Evolutionary conservation across 2,888 invertebrate species (phyloP), one percentile per base, ranked within the genome.

Genomic region (Microchrysa polita): DNA sequence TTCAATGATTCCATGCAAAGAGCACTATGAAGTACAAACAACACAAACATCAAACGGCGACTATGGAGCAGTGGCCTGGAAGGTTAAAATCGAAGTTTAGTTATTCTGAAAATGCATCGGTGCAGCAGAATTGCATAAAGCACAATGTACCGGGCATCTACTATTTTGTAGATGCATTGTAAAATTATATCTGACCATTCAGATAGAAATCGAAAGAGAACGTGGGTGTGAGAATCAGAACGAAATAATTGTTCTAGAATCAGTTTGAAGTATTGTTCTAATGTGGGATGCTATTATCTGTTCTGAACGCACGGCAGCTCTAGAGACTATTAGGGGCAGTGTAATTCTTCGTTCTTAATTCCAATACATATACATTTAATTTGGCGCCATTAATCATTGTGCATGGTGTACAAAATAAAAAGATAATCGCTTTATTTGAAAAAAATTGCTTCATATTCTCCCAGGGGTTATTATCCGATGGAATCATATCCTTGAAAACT

Each of bases 221-320:
- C 69, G 69, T 69, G 69, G 69, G 69, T 69, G 69, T 69, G 69
- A 69, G 69, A 69, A 69, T 69, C 18, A 69, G 69, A 69, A 69
- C 69, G 57, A 69, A 55, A 69, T 67, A 53, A 69, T 69, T 55
- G 69, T 57, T 69, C 69, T 69, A 16, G 55, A 55, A 69, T 55
- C 34, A 40, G 52, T 53, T 52, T 52, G 12, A 53, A 67, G 67
- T 53, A 67, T 67, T 67, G 52, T 67, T 67, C 67, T 61, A n/a
- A 34, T 40, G 40, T 60, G 22, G 18, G 10, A n/a, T n/a, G n/a
- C n/a, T n/a, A 5, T 34, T 5, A 5, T 34, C 2, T 14, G 61
- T 61, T 61, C 40, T 61, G 40, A 42, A 61, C 40, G 61, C 61
- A 61, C 61, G 61, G 61, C 27, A 40, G 34, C 61, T 2, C 27